Evolutionary conservation across 2,113 vertebrate genomes (phyloP).

Genomic region (Chamaetylas fuelleborni): DNA sequence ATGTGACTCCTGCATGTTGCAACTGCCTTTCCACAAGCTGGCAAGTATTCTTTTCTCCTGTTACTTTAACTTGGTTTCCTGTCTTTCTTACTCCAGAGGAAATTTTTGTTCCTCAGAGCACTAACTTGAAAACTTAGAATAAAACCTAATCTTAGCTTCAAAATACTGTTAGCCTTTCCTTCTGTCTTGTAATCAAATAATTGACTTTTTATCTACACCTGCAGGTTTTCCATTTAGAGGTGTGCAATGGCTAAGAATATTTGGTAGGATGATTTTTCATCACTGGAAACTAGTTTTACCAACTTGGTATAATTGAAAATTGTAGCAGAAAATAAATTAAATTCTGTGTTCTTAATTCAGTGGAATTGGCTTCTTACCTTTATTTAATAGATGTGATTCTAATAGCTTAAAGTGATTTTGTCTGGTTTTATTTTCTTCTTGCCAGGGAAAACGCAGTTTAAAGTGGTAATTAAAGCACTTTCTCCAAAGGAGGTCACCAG

Average conservation of each 20-base stretch:
- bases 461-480: conserved; percentile 81
- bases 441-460: conserved; percentile 81
- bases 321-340: background rate
- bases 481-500: conserved; percentile 78
- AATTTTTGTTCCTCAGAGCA: background rate
- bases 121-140: background rate
- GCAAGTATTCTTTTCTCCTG: conserved; percentile 37
- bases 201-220: background rate
- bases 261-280: background rate
- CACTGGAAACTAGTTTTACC: background rate
- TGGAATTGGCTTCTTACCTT: background rate
- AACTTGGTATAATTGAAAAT: background rate
- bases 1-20: conserved; percentile 27
- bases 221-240: background rate
- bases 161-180: background rate
- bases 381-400: background rate
- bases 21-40: conserved; percentile 14
- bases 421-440: conserved; percentile 14
- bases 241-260: background rate
- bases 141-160: background rate
- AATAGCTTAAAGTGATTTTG: background rate
- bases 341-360: background rate
- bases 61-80: background rate
- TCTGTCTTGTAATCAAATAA: background rate
- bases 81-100: background rate